Evolutionary conservation across 2,888 invertebrate genomes (phyloP).

Genomic region (Mythimna impura): DNA sequence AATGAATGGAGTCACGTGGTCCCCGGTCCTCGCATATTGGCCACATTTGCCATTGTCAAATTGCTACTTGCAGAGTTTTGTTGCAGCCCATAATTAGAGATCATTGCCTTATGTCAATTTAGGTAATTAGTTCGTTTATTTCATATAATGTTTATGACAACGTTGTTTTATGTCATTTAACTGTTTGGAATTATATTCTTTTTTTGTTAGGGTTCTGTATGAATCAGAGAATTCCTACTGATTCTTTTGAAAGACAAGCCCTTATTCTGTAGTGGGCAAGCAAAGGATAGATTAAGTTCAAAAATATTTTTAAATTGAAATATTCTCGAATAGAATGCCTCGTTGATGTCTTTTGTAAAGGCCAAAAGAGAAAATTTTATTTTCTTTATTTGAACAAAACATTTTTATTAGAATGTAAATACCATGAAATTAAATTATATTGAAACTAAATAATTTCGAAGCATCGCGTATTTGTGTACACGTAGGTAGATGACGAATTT

Average conservation of each 20-base stretch:
- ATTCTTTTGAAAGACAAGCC: background rate
- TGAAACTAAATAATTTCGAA: too few relatives aligned
- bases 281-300: too few relatives aligned
- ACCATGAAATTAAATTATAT: too few relatives aligned
- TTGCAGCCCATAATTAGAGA: constrained; percentile 70
- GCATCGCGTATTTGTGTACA: too few relatives aligned
- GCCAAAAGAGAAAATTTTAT: background rate
- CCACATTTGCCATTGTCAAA: constrained; percentile 76
- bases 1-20: constrained; percentile 77
- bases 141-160: constrained; percentile 45
- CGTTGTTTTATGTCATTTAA: constrained; percentile 30
- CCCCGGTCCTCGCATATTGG: constrained; percentile 62
- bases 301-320: too few relatives aligned
- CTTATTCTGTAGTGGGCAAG: background rate
- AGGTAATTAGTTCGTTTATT: constrained; percentile 64
- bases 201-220: background rate
- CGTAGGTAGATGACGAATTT: too few relatives aligned
- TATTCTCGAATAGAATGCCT: background rate
- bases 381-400: background rate
- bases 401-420: too few relatives aligned
- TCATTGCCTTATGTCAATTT: constrained; percentile 66
- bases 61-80: constrained; percentile 74
- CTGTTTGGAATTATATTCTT: constrained; percentile 16
- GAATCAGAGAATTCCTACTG: background rate
- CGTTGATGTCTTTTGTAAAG: constrained; percentile 67